Percentiles rank a stretch among this genome's conserved stretches.
phyloP scores from a whole-genome alignment of 2,888 invertebrate genomes.

The Apamea sordens region DNA sequence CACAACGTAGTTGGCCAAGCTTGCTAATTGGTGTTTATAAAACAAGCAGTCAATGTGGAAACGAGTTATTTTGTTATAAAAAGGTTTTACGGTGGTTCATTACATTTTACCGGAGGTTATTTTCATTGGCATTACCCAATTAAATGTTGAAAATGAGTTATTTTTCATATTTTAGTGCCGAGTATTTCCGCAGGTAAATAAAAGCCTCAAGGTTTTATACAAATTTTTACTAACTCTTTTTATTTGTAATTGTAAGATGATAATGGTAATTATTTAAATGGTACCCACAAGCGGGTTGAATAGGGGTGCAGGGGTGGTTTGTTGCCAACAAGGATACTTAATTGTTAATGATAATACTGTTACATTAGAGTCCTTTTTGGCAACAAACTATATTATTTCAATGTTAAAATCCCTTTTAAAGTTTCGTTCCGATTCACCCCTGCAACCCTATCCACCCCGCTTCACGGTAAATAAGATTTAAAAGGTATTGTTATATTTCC shows the following conservation, averaged over 20 bases:
- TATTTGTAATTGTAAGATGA: background rate
- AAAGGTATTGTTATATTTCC: constrained; percentile 2
- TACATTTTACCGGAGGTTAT: background rate
- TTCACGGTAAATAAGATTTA: background rate
- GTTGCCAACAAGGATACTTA: background rate
- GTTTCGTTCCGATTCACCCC: background rate
- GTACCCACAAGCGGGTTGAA: background rate
- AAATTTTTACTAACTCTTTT: background rate
- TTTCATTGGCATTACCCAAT: constrained; percentile 2
- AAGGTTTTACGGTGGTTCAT: background rate
- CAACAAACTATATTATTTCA: background rate
- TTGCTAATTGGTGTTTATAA: constrained; percentile 32
- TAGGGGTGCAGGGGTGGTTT: background rate
- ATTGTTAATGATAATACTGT: background rate
- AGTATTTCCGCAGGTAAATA: too few species aligned
- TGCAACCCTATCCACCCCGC: background rate
- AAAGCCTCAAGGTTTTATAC: too few species aligned
- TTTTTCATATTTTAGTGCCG: background rate
- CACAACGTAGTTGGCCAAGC: constrained; percentile 1
- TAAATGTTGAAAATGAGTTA: background rate
- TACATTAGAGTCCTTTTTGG: background rate
- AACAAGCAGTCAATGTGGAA: constrained; percentile 26
- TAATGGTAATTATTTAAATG: background rate
- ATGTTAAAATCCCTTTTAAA: background rate
- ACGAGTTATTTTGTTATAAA: background rate